Percentiles rank a stretch among this genome's conserved stretches.
These are phyloP conservation scores for Cichladusa arquata DNA, from an alignment of 2,113 vertebrate genomes.

Conservation along the genomic window DNA sequence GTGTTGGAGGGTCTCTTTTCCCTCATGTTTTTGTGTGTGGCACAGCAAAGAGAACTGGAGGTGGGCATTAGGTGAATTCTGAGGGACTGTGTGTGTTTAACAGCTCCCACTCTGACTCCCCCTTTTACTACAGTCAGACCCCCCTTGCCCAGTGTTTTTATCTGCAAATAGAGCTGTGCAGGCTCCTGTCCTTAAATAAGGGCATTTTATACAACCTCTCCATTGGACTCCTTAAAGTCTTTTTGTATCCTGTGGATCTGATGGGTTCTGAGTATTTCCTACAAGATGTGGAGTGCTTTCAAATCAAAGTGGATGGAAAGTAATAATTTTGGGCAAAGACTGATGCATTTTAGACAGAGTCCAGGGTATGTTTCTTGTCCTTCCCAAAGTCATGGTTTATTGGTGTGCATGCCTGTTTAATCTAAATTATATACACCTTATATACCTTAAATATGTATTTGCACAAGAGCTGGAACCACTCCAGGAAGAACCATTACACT, in stretches of 20 bases:
- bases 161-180: neutral
- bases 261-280: neutral
- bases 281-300: neutral
- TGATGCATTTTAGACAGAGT: neutral
- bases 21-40: neutral
- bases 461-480: neutral
- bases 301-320: neutral
- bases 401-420: neutral
- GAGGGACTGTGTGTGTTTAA: neutral
- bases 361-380: neutral
- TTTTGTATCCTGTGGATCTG: neutral
- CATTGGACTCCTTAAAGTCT: neutral
- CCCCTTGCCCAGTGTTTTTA: fast-evolving
- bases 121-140: neutral
- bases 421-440: neutral
- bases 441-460: neutral
- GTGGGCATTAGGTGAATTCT: neutral
- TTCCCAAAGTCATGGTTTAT: neutral
- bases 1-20: neutral
- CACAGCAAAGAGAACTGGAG: neutral
- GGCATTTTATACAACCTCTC: neutral
- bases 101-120: neutral
- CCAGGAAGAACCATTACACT: neutral
- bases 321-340: neutral
- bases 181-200: neutral